Evolutionary conservation across 2,797 vertebrate genomes (phyloP), one percentile per base, ranked within the genome.

Genomic region (Phrynocephalus forsythii): DNA sequence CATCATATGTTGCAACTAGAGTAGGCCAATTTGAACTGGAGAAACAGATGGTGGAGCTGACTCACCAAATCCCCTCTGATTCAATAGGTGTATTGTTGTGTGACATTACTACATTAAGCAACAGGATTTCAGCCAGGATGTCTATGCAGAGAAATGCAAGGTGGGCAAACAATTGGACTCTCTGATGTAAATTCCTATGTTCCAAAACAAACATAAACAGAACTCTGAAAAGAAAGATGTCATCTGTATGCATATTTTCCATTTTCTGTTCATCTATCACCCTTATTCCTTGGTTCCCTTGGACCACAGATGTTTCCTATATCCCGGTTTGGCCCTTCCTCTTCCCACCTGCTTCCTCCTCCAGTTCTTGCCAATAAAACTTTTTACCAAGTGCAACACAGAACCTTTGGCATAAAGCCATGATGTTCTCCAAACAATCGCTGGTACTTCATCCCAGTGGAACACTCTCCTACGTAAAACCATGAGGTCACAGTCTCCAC

Each of bases 221-320:
- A 76, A 82, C 60, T 20, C 50, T 68, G 66, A 50, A 13, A 67
- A 68, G 52, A 33, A 77, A 56, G 15, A 73, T 18, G n/a, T 60
- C 26, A 20, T 48, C 71, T 76, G 24, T 48, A 76, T 68, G 44
- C 83, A 69, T 82, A 83, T 85, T 85, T 88, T 85, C 50, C 71
- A 88, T 94, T 91, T 94, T 93, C 91, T 90, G 82, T 92, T 73
- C 38, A 77, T 86, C 90, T 84, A 90, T 92, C 92, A 93, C 78
- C 90, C 90, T 69, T 28, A 33, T 24, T 78, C 7, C 84, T 86
- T 44, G 9, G 0, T 30, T 13, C 66, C 0, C 82, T 71, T 83
- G 84, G 84, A 60, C 15, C 38, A n/a, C 16, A 89, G 85, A 91
- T 87, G 60, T 91, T 94, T 92, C 69, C 79, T 56, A 87, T 60